phyloP scores from a whole-genome alignment of 2,113 vertebrate species.

The Lota lota region DNA sequence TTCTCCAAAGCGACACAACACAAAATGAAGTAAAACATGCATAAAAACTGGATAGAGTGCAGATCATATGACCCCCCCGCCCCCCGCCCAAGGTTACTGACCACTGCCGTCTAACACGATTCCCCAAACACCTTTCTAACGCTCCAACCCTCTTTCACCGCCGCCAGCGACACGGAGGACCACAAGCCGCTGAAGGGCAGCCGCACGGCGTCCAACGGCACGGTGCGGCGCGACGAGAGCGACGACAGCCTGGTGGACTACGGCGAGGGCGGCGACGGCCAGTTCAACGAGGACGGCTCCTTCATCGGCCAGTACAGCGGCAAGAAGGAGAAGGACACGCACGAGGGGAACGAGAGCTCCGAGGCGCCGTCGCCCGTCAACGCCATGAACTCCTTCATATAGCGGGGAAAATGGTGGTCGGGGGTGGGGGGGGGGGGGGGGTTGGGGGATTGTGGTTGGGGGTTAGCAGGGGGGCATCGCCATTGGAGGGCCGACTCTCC shows the following conservation, averaged over 20 bases:
- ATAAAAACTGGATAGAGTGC: neutral
- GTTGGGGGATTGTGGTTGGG: neutral
- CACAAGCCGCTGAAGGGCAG: slow-evolving; percentile 97
- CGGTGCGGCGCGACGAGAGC: slow-evolving; percentile 94
- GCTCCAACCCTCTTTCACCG: neutral
- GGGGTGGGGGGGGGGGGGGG: neutral
- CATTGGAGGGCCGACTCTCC: too few species aligned
- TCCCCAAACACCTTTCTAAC: neutral
- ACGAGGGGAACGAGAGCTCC: slow-evolving; percentile 96
- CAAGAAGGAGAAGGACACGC: slow-evolving; percentile 96
- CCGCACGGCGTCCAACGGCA: slow-evolving; percentile 93
- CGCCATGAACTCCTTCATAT: slow-evolving; percentile 98
- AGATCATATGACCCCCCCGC: neutral
- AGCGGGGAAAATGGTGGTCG: slow-evolving; percentile 29
- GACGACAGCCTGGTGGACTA: slow-evolving; percentile 98
- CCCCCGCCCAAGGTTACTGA: slow-evolving; percentile 28
- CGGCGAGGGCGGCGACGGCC: slow-evolving; percentile 94
- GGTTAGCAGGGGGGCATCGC: too few species aligned
- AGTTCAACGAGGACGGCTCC: slow-evolving; percentile 97
- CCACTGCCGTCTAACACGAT: slow-evolving; percentile 13
- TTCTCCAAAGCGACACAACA: neutral
- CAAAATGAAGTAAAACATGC: neutral
- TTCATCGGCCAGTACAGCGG: slow-evolving; percentile 98
- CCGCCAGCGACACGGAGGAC: slow-evolving; percentile 88
- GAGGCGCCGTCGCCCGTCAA: slow-evolving; percentile 97